Percentiles rank a stretch among this genome's conserved stretches.
Conservation (phyloP, 2,797 vertebrate genomes). For the Sebastolobus altivelis region DNA sequence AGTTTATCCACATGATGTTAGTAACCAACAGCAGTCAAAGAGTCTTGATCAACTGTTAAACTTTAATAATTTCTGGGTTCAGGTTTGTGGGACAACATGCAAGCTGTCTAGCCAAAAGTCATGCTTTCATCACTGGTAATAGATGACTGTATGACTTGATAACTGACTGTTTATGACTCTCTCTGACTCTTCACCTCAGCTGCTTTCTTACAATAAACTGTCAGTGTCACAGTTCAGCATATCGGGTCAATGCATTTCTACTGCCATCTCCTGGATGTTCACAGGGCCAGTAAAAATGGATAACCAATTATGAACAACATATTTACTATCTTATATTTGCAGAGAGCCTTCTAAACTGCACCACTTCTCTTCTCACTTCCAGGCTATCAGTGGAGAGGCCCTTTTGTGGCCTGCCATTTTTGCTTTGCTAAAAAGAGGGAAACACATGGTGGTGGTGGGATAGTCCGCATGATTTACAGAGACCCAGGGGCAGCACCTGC, state of each 20-base stretch:
- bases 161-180: neutral
- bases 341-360: neutral
- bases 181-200: neutral
- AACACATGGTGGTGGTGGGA: slow-evolving; percentile 61
- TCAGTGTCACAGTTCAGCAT: slow-evolving; percentile 4
- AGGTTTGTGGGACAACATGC: neutral
- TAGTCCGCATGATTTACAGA: slow-evolving; percentile 64
- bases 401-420: slow-evolving; percentile 29
- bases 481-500: slow-evolving; percentile 75
- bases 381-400: neutral
- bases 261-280: slow-evolving; percentile 73
- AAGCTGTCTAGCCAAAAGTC: neutral
- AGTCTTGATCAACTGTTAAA: neutral
- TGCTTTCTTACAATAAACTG: slow-evolving; percentile 9
- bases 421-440: slow-evolving; percentile 33
- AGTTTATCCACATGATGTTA: neutral
- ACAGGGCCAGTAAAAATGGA: neutral
- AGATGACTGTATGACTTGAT: neutral
- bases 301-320: neutral
- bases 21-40: neutral
- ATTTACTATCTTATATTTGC: neutral
- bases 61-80: neutral
- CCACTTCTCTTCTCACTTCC: neutral
- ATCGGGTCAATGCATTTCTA: slow-evolving; percentile 28
- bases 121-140: neutral